A percentile compares a stretch with the other conserved stretches of the same genome.
Conservation (phyloP, 2,888 invertebrate species). For the Himalopsyche kuldschensis region DNA sequence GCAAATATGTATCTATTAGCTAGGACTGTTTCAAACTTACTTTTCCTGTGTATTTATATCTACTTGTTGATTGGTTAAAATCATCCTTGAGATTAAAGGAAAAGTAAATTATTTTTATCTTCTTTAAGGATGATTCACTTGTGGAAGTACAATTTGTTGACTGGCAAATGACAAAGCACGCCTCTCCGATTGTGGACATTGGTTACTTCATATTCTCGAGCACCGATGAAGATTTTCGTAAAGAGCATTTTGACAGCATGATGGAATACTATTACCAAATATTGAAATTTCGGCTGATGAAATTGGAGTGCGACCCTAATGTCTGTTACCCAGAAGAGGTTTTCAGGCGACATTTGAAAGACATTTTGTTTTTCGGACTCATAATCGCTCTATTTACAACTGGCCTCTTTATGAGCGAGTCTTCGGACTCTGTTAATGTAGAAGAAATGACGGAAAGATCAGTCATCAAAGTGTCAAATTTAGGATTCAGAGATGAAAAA, state of each 20-base stretch:
- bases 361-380: conserved; percentile 22
- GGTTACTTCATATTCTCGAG: conserved; percentile 28
- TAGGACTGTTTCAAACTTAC: too few species aligned
- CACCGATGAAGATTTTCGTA: conserved; percentile 22
- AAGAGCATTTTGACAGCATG: conserved; percentile 10
- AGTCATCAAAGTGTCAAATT: conserved; percentile 2
- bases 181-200: conserved; percentile 33
- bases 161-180: conserved; percentile 29
- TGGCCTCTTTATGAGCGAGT: conserved; percentile 26
- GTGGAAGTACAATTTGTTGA: conserved; percentile 22
- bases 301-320: conserved; percentile 17
- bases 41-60: too few species aligned
- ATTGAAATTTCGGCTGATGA: background rate
- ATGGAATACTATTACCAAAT: conserved; percentile 23
- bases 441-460: conserved; percentile 25
- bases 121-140: conserved; percentile 19
- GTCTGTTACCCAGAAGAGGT: conserved; percentile 18
- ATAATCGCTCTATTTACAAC: conserved; percentile 20
- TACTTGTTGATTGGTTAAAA: too few species aligned
- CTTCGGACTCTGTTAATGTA: conserved; percentile 26
- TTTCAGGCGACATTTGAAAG: conserved; percentile 27
- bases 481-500: conserved; percentile 17
- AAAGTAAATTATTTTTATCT: background rate
- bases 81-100: too few species aligned
- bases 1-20: too few species aligned